A percentile compares a stretch with the other conserved stretches of the same genome.
These are phyloP conservation scores for Crenuchus spilurus DNA, from an alignment of 2,797 vertebrate species.

Conservation along the genomic window DNA sequence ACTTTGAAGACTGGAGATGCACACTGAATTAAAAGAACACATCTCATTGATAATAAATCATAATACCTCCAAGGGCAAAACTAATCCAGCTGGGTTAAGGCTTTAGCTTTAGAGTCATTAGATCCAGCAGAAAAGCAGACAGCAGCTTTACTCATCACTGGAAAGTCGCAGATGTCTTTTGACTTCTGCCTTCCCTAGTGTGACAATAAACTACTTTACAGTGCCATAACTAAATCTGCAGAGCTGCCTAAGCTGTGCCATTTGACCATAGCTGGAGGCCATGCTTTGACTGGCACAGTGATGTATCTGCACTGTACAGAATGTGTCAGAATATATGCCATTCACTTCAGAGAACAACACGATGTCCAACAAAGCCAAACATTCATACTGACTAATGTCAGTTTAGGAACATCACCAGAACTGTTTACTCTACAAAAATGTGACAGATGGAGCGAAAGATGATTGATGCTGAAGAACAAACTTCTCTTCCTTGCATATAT, in stretches of 20 bases:
- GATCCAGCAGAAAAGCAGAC: background rate
- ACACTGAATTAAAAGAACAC: background rate
- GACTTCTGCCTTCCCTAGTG: background rate
- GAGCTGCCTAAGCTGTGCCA: background rate
- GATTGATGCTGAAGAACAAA: conserved; percentile 10
- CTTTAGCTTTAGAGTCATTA: background rate
- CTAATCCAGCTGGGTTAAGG: background rate
- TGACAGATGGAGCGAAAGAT: background rate
- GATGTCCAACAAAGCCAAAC: background rate
- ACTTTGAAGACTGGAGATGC: background rate
- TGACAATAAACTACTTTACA: background rate
- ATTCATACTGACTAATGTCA: background rate
- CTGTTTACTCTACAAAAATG: background rate
- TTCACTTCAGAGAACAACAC: background rate
- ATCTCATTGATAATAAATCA: background rate
- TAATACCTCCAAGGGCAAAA: background rate
- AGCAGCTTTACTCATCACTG: background rate
- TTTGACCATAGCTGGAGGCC: background rate
- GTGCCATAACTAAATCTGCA: background rate
- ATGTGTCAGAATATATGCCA: background rate
- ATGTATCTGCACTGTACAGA: background rate
- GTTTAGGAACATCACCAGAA: background rate
- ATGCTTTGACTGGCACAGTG: background rate
- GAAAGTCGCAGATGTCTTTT: background rate
- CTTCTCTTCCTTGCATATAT: conserved; percentile 5